A percentile compares a stretch with the other conserved stretches of the same genome.
These are phyloP conservation scores for Rallus limicola DNA, from an alignment of 2,113 vertebrate genomes.

Conservation along the genomic window DNA sequence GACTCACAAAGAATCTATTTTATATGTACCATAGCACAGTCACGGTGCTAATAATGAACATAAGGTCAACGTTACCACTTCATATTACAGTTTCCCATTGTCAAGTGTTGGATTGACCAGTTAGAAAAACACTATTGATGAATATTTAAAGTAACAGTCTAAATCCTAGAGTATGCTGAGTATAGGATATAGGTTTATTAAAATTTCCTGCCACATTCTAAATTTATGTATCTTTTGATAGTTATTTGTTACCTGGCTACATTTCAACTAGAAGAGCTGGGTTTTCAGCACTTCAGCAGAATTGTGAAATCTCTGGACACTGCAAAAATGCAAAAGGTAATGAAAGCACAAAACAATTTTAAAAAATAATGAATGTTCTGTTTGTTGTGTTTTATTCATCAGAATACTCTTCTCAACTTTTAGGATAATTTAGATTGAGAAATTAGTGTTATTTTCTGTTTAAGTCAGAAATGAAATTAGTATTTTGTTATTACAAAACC, in stretches of 20 bases:
- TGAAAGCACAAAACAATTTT: background rate
- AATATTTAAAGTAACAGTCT: background rate
- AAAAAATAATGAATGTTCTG: background rate
- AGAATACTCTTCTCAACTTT: background rate
- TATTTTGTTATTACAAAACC: background rate
- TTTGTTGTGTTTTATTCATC: background rate
- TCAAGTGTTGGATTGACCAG: background rate
- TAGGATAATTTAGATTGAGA: background rate
- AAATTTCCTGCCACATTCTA: background rate
- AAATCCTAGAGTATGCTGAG: background rate
- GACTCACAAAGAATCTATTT: background rate
- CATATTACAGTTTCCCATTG: background rate
- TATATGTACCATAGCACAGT: background rate
- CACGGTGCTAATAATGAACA: background rate
- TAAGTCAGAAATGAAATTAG: background rate
- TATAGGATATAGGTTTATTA: background rate
- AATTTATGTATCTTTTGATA: constrained; percentile 60
- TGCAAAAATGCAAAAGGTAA: constrained; percentile 85
- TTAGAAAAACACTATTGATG: background rate
- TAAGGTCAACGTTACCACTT: background rate
- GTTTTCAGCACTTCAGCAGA: constrained; percentile 80
- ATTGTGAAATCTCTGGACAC: constrained; percentile 83
- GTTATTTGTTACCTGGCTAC: constrained; percentile 88
- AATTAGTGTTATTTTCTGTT: background rate
- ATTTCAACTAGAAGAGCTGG: constrained; percentile 86